Evolutionary conservation across 2,888 invertebrate genomes (phyloP), one percentile per base, ranked within the genome.

Genomic region (Lochmaea crataegi): DNA sequence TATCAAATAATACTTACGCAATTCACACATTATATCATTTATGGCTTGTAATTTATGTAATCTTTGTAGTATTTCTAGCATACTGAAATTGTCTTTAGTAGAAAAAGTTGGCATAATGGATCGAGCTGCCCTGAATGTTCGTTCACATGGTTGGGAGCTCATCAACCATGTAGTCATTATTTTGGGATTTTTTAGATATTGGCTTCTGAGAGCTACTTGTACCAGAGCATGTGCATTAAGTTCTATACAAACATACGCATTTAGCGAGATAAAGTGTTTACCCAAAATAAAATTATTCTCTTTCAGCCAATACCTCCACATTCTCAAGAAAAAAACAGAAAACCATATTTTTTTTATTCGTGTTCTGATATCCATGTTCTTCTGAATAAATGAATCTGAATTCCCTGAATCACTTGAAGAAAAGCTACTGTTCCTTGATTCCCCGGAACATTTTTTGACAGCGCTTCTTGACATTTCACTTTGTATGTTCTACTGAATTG

Each of bases 1-100:
- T 42, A 42, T 42, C 42, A 42, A 42, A 42, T 42, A 42, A 42
- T 42, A 42, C 42, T 42, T 42, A 42, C 11, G 10, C 32, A 42
- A 16, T 11, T 63, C 63, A 63, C 63, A 63, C 16, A 18, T 41
- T 32, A 63, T 38, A 11, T 38, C 42, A 41, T 63, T 41, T 41
- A 38, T 32, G 6, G 41, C 3, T 16, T 76, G 53, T 64, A 78
- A 72, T 70, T 75, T 72, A 22, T 69, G 63, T 56, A 73, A 18
- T 68, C 66, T 53, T 42, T 65, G 60, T 38, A 73, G 60, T 53
- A 75, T 63, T 45, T 74, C 73, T 41, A 74, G 48, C 56, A 71
- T 68, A n/a, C 45, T 45, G 60, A 64, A 74, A 60, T 76, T 75
- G 22, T 71, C 73, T 22, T 65, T 57, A 51, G 58, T 22, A 22